A percentile compares a stretch with the other conserved stretches of the same genome.
These are phyloP conservation scores for Nasonia vitripennis DNA, from an alignment of 1,140 invertebrate species.

Conservation along the genomic window DNA sequence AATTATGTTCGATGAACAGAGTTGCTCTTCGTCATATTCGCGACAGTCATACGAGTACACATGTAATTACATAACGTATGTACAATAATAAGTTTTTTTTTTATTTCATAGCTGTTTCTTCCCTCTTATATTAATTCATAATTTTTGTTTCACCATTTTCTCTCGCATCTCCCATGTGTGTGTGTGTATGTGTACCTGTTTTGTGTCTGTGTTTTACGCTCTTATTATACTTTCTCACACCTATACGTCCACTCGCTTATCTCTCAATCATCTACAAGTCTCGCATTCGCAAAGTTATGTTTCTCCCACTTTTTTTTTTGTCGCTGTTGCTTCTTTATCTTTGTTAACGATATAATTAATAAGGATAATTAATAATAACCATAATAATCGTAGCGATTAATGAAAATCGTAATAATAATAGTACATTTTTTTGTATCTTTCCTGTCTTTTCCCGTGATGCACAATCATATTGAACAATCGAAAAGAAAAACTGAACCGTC, in stretches of 20 bases:
- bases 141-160: constrained; percentile 45
- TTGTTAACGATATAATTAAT: constrained; percentile 64
- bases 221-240: constrained; percentile 15
- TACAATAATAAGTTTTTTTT: constrained; percentile 63
- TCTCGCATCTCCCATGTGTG: background rate
- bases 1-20: constrained; percentile 52
- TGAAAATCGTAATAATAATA: constrained; percentile 62
- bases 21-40: constrained; percentile 54
- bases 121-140: constrained; percentile 38
- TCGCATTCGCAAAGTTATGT: background rate
- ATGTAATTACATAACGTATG: constrained; percentile 58
- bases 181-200: constrained; percentile 15
- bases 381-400: constrained; percentile 65
- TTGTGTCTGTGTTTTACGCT: background rate
- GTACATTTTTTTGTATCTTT: constrained; percentile 37
- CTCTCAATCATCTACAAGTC: constrained; percentile 11
- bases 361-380: constrained; percentile 65
- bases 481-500: background rate
- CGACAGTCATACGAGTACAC: constrained; percentile 55
- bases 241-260: background rate
- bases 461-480: background rate
- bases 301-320: constrained; percentile 50
- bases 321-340: constrained; percentile 32
- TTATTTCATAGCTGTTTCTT: constrained; percentile 50
- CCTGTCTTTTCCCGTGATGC: background rate